A percentile compares a stretch with the other conserved stretches of the same genome.
These are phyloP conservation scores for Drosophila bifasciata DNA, from an alignment of 1,140 invertebrate species.

Conservation along the genomic window DNA sequence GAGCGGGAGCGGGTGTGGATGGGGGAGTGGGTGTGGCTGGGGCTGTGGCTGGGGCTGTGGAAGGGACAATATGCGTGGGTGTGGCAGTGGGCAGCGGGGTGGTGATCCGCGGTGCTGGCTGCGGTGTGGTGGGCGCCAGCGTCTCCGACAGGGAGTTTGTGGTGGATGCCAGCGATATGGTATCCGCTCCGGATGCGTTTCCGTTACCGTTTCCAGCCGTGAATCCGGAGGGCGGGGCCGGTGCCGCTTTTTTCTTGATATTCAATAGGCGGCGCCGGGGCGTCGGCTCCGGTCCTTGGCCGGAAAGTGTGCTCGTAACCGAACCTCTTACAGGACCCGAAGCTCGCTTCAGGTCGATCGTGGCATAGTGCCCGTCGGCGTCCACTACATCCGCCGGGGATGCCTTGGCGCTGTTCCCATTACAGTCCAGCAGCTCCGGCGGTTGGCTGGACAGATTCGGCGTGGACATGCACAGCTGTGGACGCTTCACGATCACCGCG, in stretches of 20 bases:
- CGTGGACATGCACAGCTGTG: constrained; percentile 77
- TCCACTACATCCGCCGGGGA: constrained; percentile 26
- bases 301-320: no score
- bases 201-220: no score
- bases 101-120: constrained; percentile 68
- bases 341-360: constrained; percentile 50
- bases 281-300: constrained; percentile 62
- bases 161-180: constrained; percentile 56
- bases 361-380: constrained; percentile 59
- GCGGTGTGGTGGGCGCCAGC: constrained; percentile 34
- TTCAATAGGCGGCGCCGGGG: constrained; percentile 69
- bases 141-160: constrained; percentile 52
- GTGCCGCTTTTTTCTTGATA: constrained; percentile 76
- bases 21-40: neutral
- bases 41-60: neutral
- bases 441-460: constrained; percentile 64
- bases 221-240: constrained; percentile 61
- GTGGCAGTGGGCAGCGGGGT: constrained; percentile 38
- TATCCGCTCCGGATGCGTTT: constrained; percentile 40
- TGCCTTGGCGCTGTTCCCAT: constrained; percentile 54
- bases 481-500: constrained; percentile 65
- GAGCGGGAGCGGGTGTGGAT: constrained; percentile 3
- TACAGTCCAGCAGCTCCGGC: constrained; percentile 43
- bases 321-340: no score
- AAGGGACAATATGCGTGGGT: no score